phyloP scores from a whole-genome alignment of 1,140 invertebrate species.

The Nasonia giraulti region DNA sequence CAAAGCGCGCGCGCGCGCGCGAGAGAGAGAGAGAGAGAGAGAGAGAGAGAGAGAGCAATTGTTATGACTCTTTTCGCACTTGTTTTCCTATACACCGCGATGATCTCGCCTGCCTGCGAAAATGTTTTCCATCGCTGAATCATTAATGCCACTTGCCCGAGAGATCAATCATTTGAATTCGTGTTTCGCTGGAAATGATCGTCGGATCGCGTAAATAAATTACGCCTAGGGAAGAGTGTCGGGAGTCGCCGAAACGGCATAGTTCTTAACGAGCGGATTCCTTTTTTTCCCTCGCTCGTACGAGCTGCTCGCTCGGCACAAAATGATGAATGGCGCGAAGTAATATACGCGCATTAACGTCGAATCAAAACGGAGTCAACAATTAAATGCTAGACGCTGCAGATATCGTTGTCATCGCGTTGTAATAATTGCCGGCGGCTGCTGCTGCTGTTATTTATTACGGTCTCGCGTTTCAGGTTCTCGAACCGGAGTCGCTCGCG shows the following conservation, averaged over 20 bases:
- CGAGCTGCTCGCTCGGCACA: background rate
- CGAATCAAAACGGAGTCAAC: constrained; percentile 43
- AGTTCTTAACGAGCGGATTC: constrained; percentile 14
- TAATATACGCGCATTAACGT: constrained; percentile 42
- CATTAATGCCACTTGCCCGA: background rate
- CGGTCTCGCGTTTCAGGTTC: constrained; percentile 21
- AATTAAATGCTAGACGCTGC: constrained; percentile 37
- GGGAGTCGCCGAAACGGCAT: background rate
- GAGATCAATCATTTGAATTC: background rate
- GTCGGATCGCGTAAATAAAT: constrained; percentile 13
- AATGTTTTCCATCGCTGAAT: background rate
- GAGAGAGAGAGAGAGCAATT: no score
- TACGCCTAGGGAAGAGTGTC: constrained; percentile 8
- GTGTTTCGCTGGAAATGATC: background rate
- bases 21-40: no score
- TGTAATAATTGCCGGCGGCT: constrained; percentile 41
- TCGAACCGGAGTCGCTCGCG: constrained; percentile 3
- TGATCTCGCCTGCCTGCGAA: no score
- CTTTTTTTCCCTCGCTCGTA: constrained; percentile 6
- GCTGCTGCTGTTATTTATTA: constrained; percentile 31
- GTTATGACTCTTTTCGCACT: background rate
- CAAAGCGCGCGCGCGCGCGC: no score
- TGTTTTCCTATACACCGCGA: background rate
- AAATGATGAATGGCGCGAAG: constrained; percentile 44
- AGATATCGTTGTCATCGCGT: constrained; percentile 47